phyloP scores from a whole-genome alignment of 2,888 invertebrate genomes.

The Gymnosoma rotundatum region DNA sequence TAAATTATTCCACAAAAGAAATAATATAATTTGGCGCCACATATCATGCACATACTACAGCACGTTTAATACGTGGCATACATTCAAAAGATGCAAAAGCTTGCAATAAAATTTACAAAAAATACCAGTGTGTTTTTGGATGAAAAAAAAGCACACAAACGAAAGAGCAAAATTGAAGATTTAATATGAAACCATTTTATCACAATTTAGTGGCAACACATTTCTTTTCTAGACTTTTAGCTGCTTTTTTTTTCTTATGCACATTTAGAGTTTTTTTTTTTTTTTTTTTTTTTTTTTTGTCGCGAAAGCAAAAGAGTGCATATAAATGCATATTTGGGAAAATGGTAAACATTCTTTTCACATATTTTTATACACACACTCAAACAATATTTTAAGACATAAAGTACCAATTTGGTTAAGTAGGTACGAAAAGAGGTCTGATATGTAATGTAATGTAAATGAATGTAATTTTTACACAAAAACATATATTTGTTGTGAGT shows the following conservation, averaged over 20 bases:
- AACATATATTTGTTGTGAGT: too few relatives aligned
- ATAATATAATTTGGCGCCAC: slow-evolving; percentile 63
- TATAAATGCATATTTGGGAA: slow-evolving; percentile 19
- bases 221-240: slow-evolving; percentile 31
- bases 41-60: slow-evolving; percentile 52
- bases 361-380: neutral
- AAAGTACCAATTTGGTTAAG: neutral
- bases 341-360: neutral
- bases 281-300: neutral
- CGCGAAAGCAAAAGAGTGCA: slow-evolving; percentile 3
- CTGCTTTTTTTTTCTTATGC: slow-evolving; percentile 17
- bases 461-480: too few relatives aligned
- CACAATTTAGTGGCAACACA: slow-evolving; percentile 67
- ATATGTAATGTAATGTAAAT: neutral
- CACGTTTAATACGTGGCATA: slow-evolving; percentile 62
- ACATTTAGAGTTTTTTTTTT: neutral
- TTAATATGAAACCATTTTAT: slow-evolving; percentile 66
- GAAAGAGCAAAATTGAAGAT: slow-evolving; percentile 49
- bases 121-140: slow-evolving; percentile 22
- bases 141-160: neutral
- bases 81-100: slow-evolving; percentile 44
- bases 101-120: slow-evolving; percentile 23
- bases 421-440: neutral
- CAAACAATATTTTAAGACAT: neutral
- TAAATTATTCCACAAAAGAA: slow-evolving; percentile 12